Base-by-base conservation (phyloP, 2,113 vertebrate genomes). In the Nyctereutes procyonoides region DNA sequence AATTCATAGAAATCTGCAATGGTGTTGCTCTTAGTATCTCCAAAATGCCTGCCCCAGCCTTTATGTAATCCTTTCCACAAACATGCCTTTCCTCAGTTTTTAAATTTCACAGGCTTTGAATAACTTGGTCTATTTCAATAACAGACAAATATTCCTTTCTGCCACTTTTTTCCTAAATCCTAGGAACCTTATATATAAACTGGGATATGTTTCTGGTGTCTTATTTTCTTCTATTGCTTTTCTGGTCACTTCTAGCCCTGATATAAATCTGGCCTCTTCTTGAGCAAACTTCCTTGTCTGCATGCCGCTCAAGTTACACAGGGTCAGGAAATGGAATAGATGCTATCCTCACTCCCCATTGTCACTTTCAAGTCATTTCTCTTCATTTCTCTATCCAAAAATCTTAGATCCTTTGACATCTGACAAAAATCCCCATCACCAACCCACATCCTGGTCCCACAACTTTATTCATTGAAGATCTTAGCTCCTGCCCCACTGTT, bases 1-100 rank as follows among this genome's bases (percentile, higher is more conserved):
- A 86, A 94, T 95, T 92, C 89, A 95, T 69, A 92, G 67, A 82
- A 83, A 77, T 94, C 69, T 94, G 30, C 76, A 92, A 58, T 48
- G 16, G 60, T 12, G 43, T 30, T 93, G 12, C 77, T 73, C n/a
- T 84, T 95, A 93, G 58, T 90, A 94, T 63, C 58, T 77, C 30
- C 58, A 69, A 67, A 74, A 38, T 51, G 24, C 22, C 15, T 96
- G 56, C 1, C 16, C 13, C 48, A 93, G n/a, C 5, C 28, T 19
- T 76, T 93, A 30, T 60, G 30, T 51, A 55, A 90, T 90, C 30
- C 19, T 58, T 90, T 62, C 32, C 15, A 22, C 67, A 80, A 74
- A 86, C 1, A 1, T 48, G 19, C 51, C 38, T 84, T 82, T 43
- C 60, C 28, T 35, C 5, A 76, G 22, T 4, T 71, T 90, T 95